Evolutionary conservation across 2,888 invertebrate species (phyloP).

Genomic region (Chrysolina americana): DNA sequence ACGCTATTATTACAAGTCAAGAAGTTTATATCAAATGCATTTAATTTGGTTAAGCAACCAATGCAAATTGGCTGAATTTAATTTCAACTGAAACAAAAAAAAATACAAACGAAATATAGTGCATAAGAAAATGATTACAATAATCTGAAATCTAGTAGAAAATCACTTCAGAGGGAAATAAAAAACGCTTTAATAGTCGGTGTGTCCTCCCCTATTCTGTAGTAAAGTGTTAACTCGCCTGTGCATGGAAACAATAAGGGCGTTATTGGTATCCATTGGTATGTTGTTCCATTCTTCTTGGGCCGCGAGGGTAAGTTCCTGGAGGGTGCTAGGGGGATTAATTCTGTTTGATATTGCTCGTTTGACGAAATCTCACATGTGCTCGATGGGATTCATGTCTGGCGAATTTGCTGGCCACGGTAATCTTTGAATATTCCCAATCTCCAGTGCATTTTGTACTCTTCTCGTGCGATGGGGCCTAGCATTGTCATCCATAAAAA

Average conservation of each 20-base stretch:
- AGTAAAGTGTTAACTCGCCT: too few relatives aligned
- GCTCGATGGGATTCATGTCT: neutral
- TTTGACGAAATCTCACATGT: neutral
- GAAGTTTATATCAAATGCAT: too few relatives aligned
- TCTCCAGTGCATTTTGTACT: too few relatives aligned
- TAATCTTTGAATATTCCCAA: too few relatives aligned
- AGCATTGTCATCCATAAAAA: neutral
- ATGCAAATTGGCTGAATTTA: too few relatives aligned
- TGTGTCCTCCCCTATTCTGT: too few relatives aligned
- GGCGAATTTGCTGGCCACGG: neutral
- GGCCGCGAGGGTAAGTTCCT: neutral
- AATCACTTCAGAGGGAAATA: neutral
- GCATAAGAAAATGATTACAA: too few relatives aligned
- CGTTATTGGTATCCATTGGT: neutral
- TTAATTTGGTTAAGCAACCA: too few relatives aligned
- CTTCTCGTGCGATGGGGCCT: neutral
- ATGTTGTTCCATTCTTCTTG: neutral
- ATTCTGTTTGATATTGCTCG: neutral
- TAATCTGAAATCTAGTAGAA: neutral
- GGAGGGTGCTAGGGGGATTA: neutral
- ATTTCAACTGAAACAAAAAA: too few relatives aligned
- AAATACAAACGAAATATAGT: too few relatives aligned
- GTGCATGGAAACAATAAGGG: neutral
- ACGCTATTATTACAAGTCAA: too few relatives aligned
- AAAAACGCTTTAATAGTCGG: neutral